phyloP scores from a whole-genome alignment of 2,113 vertebrate species.

The Syngnathoides biaculeatus region DNA sequence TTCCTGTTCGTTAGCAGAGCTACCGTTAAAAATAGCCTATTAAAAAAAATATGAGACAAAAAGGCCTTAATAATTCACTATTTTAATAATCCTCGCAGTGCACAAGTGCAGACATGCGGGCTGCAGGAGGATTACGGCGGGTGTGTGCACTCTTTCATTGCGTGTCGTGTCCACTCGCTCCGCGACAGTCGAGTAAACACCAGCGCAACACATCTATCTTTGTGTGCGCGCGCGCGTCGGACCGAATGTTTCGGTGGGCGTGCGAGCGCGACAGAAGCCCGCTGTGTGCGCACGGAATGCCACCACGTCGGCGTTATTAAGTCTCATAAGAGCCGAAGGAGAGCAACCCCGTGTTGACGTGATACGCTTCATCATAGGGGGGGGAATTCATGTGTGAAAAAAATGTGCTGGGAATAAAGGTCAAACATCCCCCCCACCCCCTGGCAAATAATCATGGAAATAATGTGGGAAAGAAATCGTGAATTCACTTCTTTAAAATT shows the following conservation, averaged over 20 bases:
- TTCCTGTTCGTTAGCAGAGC: too few species aligned
- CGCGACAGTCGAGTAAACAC: conserved; percentile 41
- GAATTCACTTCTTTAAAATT: conserved; percentile 16
- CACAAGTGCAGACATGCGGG: conserved; percentile 41
- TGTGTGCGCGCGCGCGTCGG: conserved; percentile 27
- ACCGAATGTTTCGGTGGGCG: conserved; percentile 17
- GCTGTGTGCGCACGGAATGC: conserved; percentile 47
- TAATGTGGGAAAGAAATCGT: background rate
- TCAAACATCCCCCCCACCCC: background rate
- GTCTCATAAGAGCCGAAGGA: conserved; percentile 8
- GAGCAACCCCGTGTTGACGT: conserved; percentile 5
- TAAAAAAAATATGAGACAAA: conserved; percentile 4
- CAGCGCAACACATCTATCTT: conserved; percentile 35
- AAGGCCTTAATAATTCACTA: conserved; percentile 19
- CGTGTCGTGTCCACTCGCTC: conserved; percentile 24
- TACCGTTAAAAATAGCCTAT: background rate
- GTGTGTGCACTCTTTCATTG: conserved; percentile 35
- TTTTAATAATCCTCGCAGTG: conserved; percentile 29
- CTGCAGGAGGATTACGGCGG: conserved; percentile 27
- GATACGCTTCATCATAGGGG: background rate
- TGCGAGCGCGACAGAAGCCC: conserved; percentile 29
- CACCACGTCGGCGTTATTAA: conserved; percentile 21
- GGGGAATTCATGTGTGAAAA: background rate
- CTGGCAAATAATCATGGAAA: background rate
- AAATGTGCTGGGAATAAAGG: background rate